Evolutionary conservation across 1,140 invertebrate species (phyloP).

Genomic region (Ostrea edulis): DNA sequence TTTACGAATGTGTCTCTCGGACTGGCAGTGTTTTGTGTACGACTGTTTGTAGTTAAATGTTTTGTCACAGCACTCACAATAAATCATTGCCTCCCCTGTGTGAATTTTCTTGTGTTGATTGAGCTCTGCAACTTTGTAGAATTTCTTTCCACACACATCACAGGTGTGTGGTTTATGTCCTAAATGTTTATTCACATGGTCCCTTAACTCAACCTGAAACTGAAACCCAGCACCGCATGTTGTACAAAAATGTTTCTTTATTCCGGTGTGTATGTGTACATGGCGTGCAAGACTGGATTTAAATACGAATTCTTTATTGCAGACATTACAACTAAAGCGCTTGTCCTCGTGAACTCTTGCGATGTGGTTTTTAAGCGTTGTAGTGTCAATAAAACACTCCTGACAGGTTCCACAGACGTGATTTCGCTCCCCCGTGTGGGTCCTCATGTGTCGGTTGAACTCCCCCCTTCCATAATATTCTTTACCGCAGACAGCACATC

Average conservation of each 20-base stretch:
- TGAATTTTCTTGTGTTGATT: slow-evolving; percentile 51
- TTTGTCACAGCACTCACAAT: slow-evolving; percentile 50
- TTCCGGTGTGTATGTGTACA: slow-evolving; percentile 46
- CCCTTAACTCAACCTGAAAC: slow-evolving; percentile 94
- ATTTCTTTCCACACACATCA: slow-evolving; percentile 83
- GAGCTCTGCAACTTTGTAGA: slow-evolving; percentile 71
- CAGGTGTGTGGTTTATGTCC: slow-evolving; percentile 92
- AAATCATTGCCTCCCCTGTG: slow-evolving; percentile 48
- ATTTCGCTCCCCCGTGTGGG: slow-evolving; percentile 92
- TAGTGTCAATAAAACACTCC: slow-evolving; percentile 93
- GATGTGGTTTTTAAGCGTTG: slow-evolving; percentile 47
- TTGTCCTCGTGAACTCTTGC: slow-evolving; percentile 44
- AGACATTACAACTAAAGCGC: slow-evolving; percentile 56
- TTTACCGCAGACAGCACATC: slow-evolving; percentile 87
- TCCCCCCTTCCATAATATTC: slow-evolving; percentile 78
- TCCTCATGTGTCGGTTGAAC: slow-evolving; percentile 62
- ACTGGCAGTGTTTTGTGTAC: slow-evolving; percentile 44
- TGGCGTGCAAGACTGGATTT: slow-evolving; percentile 52
- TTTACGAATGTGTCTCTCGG: slow-evolving; percentile 17
- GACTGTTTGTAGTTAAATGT: slow-evolving; percentile 52
- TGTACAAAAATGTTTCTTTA: slow-evolving; percentile 84
- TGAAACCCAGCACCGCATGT: slow-evolving; percentile 97
- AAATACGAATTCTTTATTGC: slow-evolving; percentile 53
- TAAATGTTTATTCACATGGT: slow-evolving; percentile 94
- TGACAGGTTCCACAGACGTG: slow-evolving; percentile 93